phyloP scores from a whole-genome alignment of 2,888 invertebrate genomes.

The Hypomecis atomaria region DNA sequence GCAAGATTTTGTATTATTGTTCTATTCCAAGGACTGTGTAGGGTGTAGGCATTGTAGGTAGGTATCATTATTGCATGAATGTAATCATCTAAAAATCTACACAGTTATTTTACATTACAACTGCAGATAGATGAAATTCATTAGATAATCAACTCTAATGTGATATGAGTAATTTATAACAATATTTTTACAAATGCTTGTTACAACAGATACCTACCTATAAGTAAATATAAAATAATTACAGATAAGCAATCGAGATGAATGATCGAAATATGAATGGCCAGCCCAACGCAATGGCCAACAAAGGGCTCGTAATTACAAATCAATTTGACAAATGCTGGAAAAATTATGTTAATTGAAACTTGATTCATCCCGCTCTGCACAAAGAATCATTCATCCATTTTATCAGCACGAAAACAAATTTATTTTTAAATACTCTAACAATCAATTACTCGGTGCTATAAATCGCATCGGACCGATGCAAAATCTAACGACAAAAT shows the following conservation, averaged over 20 bases:
- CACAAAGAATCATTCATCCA: constrained; percentile 54
- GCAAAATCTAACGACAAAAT: constrained; percentile 59
- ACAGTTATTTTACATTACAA: no score
- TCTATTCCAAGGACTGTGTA: no score
- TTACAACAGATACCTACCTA: no score
- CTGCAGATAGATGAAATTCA: no score
- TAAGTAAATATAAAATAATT: no score
- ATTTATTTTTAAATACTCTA: constrained; percentile 51
- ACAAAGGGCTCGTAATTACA: constrained; percentile 48
- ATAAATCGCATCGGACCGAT: constrained; percentile 58
- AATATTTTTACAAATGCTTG: no score
- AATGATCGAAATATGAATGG: not conserved
- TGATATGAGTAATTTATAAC: no score
- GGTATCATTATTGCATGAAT: no score
- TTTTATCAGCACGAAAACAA: constrained; percentile 54
- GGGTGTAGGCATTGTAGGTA: no score
- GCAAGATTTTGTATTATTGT: no score
- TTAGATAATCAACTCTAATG: no score
- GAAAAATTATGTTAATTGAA: constrained; percentile 33
- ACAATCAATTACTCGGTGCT: constrained; percentile 59
- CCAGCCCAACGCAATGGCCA: constrained; percentile 39
- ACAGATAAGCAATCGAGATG: not conserved
- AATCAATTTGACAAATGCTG: constrained; percentile 46
- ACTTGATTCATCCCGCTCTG: constrained; percentile 36
- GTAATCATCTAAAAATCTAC: no score